Evolutionary conservation across 37 sponge, comb jelly and placozoan species (phyloP).

Genomic region (Mnemiopsis leidyi): DNA sequence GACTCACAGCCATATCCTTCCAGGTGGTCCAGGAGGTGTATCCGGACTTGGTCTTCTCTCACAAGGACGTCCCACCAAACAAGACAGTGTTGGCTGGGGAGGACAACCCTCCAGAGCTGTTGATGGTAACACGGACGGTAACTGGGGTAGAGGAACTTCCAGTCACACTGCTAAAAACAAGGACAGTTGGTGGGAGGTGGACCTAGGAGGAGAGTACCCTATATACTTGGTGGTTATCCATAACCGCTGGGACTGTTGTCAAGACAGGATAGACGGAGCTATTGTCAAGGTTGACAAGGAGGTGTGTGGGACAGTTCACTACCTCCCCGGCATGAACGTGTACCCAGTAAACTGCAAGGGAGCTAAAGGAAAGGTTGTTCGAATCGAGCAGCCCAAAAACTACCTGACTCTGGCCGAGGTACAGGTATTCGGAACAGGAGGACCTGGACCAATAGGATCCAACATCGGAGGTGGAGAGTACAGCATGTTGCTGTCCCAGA

Average conservation of each 20-base stretch:
- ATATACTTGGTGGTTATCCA: constrained; percentile 1
- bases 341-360: neutral
- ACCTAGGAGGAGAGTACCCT: neutral
- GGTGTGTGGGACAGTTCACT: neutral
- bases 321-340: neutral
- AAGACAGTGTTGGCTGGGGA: neutral
- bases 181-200: constrained; percentile 4
- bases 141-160: neutral
- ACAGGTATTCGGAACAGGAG: neutral
- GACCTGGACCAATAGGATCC: neutral
- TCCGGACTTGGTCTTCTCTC: neutral
- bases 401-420: constrained; percentile 30
- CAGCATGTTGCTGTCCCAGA: neutral
- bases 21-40: neutral
- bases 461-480: neutral
- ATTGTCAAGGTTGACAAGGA: neutral
- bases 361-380: neutral
- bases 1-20: neutral
- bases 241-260: neutral
- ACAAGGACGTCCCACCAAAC: neutral
- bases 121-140: neutral
- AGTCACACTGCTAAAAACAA: neutral
- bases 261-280: neutral
- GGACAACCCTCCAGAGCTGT: neutral
- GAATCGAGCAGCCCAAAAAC: neutral